These are phyloP conservation scores for Neostethus bicornis DNA, from an alignment of 2,797 vertebrate species.

Conservation along the genomic window DNA sequence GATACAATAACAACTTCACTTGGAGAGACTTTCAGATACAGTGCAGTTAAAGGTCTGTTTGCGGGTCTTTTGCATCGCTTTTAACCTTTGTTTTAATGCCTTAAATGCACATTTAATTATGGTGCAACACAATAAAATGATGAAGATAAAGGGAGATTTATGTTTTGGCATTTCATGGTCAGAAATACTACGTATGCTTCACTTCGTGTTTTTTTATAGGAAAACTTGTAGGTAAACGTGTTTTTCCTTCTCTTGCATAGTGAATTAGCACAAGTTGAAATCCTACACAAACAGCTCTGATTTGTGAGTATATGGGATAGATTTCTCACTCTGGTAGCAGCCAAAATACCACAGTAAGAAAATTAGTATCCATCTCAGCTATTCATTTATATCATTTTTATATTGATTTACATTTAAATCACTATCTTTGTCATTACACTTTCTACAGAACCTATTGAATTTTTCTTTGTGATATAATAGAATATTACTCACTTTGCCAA, in stretches of 20 bases:
- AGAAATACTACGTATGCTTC: constrained; percentile 26
- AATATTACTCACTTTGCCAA: not conserved
- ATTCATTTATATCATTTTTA: not conserved
- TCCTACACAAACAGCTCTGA: not conserved
- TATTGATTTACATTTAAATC: no score
- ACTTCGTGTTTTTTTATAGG: constrained; percentile 44
- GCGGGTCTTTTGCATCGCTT: not conserved
- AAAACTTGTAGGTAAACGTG: constrained; percentile 37
- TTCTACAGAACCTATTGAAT: not conserved
- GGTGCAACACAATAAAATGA: not conserved
- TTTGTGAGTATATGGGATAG: constrained; percentile 18
- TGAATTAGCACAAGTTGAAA: not conserved
- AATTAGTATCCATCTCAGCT: not conserved
- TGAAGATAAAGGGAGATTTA: constrained; percentile 13
- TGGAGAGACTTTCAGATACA: not conserved
- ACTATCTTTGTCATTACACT: not conserved
- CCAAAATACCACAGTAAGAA: not conserved
- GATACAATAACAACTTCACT: not conserved
- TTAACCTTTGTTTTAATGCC: not conserved
- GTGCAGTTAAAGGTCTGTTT: not conserved
- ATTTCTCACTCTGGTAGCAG: not conserved
- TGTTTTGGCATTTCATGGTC: constrained; percentile 24
- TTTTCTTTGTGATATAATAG: not conserved
- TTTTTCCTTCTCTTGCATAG: constrained; percentile 6
- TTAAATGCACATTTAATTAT: not conserved